Evolutionary conservation across 2,113 vertebrate genomes (phyloP).

Genomic region (Hyperoodon ampullatus): DNA sequence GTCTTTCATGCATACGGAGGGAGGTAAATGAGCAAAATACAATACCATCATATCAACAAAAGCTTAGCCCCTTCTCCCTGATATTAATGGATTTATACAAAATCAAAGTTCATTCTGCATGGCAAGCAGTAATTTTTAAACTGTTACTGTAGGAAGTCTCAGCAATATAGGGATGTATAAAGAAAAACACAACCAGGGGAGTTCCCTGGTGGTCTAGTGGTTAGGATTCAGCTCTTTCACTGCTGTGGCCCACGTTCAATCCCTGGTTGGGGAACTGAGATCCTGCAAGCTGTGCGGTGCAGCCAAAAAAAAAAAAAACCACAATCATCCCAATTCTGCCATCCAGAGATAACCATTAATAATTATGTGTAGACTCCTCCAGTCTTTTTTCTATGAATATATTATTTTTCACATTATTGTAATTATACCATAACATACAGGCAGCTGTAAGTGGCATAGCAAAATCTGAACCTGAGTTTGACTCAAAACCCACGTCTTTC

Average conservation of each 20-base stretch:
- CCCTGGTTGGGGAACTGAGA: background rate
- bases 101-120: background rate
- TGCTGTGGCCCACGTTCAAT: background rate
- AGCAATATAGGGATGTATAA: background rate
- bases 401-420: background rate
- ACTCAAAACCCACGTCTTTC: background rate
- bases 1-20: conserved; percentile 98
- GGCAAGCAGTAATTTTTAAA: background rate
- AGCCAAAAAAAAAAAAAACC: background rate
- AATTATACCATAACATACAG: background rate
- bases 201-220: background rate
- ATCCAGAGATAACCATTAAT: background rate
- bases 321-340: background rate
- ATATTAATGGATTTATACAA: background rate
- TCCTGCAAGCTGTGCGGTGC: background rate
- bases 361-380: background rate
- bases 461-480: background rate
- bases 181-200: background rate
- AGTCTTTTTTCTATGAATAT: background rate
- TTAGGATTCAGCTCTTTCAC: background rate
- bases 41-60: background rate
- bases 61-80: background rate
- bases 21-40: conserved; percentile 84
- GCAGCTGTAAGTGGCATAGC: background rate
- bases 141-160: background rate